phyloP scores from a whole-genome alignment of 2,888 invertebrate genomes.

The Scaptomyza caliginosa region DNA sequence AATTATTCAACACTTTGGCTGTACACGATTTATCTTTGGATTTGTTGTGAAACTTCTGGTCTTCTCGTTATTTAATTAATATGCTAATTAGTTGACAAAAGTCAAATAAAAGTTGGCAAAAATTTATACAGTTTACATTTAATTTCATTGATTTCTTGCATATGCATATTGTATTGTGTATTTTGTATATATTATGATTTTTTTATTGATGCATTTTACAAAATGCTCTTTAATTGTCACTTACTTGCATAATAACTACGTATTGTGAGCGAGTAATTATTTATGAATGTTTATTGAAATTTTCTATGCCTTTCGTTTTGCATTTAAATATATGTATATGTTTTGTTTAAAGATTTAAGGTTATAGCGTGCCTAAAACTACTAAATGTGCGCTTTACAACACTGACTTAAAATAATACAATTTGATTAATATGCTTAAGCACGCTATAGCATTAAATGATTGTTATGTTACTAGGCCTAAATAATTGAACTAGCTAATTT shows the following conservation, averaged over 20 bases:
- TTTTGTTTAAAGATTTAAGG: slow-evolving; percentile 1
- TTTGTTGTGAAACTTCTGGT: slow-evolving; percentile 68
- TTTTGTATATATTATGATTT: not conserved
- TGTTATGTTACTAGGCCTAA: slow-evolving; percentile 11
- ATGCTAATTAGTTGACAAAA: slow-evolving; percentile 1
- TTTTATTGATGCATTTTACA: slow-evolving; percentile 31
- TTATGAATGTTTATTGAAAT: not conserved
- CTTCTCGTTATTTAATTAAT: slow-evolving; percentile 37
- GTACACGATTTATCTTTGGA: slow-evolving; percentile 29
- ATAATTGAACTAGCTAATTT: slow-evolving; percentile 47
- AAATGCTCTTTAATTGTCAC: slow-evolving; percentile 44
- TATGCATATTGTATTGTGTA: too few relatives aligned
- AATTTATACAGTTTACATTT: slow-evolving; percentile 41
- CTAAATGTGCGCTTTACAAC: slow-evolving; percentile 23
- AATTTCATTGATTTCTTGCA: slow-evolving; percentile 36
- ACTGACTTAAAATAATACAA: slow-evolving; percentile 8
- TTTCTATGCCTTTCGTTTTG: not conserved
- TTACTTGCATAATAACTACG: slow-evolving; percentile 47
- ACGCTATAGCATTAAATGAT: slow-evolving; percentile 12
- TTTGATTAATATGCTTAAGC: slow-evolving; percentile 14
- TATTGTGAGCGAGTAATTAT: slow-evolving; percentile 9
- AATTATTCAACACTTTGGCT: slow-evolving; percentile 18
- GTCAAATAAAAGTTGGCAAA: slow-evolving; percentile 23
- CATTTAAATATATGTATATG: slow-evolving; percentile 8
- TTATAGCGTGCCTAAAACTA: slow-evolving; percentile 25